Conservation (phyloP, 2,888 invertebrate genomes). For the Archips xylosteana region DNA sequence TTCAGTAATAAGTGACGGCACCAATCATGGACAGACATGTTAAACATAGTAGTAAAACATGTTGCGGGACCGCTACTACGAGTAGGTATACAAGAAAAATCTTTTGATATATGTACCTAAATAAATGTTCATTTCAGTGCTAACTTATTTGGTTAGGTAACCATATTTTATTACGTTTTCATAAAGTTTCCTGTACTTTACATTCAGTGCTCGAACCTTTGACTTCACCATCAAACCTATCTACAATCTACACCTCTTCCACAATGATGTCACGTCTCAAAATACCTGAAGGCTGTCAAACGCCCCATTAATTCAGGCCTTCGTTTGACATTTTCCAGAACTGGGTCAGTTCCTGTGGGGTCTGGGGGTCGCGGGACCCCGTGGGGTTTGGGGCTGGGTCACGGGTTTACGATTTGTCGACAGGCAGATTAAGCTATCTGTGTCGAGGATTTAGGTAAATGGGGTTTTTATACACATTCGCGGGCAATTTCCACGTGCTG, state of each 20-base stretch:
- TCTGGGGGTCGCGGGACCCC: conserved; percentile 48
- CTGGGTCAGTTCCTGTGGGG: conserved; percentile 62
- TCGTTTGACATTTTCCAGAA: conserved; percentile 64
- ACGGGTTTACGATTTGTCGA: conserved; percentile 69
- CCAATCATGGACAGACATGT: no score
- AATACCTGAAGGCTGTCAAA: conserved; percentile 44
- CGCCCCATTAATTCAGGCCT: conserved; percentile 48
- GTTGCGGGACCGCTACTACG: no score
- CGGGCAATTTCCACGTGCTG: background rate
- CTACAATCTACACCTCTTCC: conserved; percentile 2
- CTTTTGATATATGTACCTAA: no score
- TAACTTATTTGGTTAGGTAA: no score
- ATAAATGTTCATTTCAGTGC: no score
- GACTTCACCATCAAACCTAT: background rate
- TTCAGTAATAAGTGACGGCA: no score
- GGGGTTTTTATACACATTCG: conserved; percentile 20
- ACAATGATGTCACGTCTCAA: conserved; percentile 29
- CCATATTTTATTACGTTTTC: no score
- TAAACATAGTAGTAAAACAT: no score
- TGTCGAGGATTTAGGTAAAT: conserved; percentile 39
- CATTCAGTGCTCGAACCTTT: background rate
- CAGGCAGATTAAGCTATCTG: conserved; percentile 48
- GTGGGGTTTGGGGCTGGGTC: conserved; percentile 57
- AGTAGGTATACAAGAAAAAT: no score
- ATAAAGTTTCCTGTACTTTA: no score